Percentiles rank a stretch among this genome's conserved stretches.
Evolutionary conservation across 1,140 invertebrate genomes (phyloP).

Genomic region (Cyclina sinensis): DNA sequence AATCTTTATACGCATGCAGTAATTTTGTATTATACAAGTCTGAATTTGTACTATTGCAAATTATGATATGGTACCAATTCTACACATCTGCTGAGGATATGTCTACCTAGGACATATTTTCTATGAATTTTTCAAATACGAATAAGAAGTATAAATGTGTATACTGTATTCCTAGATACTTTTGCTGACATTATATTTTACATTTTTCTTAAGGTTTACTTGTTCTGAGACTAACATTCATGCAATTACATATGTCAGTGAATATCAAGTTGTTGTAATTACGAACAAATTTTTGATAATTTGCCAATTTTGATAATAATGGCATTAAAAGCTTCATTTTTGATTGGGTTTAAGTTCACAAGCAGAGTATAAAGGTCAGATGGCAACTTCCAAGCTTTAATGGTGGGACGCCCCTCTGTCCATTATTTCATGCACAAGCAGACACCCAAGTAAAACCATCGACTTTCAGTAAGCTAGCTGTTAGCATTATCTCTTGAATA

Average conservation of each 20-base stretch:
- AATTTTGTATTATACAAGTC: constrained; percentile 5
- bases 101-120: not conserved
- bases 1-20: constrained; percentile 18
- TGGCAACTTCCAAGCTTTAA: constrained; percentile 15
- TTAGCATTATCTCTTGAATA: constrained; percentile 4
- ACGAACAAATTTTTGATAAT: constrained; percentile 24
- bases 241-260: constrained; percentile 10
- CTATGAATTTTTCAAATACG: constrained; percentile 30
- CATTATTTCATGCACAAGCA: constrained; percentile 27
- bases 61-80: not conserved
- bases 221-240: not conserved
- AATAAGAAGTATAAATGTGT: constrained; percentile 29
- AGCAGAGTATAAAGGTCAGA: constrained; percentile 26
- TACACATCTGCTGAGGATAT: constrained; percentile 21
- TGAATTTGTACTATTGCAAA: constrained; percentile 23
- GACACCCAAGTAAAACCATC: constrained; percentile 26
- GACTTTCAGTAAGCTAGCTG: constrained; percentile 16
- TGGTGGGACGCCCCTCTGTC: constrained; percentile 16
- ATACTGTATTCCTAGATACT: constrained; percentile 25
- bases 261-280: constrained; percentile 29
- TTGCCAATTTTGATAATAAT: constrained; percentile 29
- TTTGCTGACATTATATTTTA: constrained; percentile 29
- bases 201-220: constrained; percentile 24
- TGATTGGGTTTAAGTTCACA: constrained; percentile 23
- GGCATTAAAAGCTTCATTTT: constrained; percentile 24